Evolutionary conservation across 1,140 invertebrate genomes (phyloP), one percentile per base, ranked within the genome.

Genomic region (Scaptomyza montana): DNA sequence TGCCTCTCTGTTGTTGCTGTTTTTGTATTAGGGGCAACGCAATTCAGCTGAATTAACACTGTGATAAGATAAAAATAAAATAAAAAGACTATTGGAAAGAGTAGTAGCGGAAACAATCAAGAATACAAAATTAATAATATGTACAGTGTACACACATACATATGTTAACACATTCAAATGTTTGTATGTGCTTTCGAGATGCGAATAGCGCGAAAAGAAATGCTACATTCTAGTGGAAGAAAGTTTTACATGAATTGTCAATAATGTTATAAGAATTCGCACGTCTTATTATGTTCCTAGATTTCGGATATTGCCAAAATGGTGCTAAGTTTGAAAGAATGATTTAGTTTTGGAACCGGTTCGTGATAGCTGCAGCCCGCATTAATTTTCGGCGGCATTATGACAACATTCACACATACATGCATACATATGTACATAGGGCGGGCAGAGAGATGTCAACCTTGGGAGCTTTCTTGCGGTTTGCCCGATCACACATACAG

Each of bases 281-380:
- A 16, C 16, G 16, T 16, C 16, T 16, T 16, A 1, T 16, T 16
- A 16, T 16, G 16, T 16, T 16, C 16, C 16, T 6, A 30, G 28
- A 0, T 30, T 30, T 5, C 28, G 28, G 5, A 30, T 10, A 41
- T 43, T n/a, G 12, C 0, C 39, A 43, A 2, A 12, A 39, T 54
- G 54, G 56, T 16, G 47, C 30, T 54, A 55, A 45, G 55, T 45
- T 55, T 54, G 33, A 33, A 21, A 66, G 47, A 53, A n/a, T 73
- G 43, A 41, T 46, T 68, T 86, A 85, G 86, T 86, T 86, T 81
- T 55, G 74, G 77, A 85, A 85, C 80, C 73, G 59, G 77, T 79
- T 77, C 74, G 49, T 57, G 80, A 68, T 80, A 85, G 77, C 79
- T 82, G 79, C 79, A 82, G 53, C n/a, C 69, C 61, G 61, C 61